Evolutionary conservation across 1,140 invertebrate genomes (phyloP), one percentile per base, ranked within the genome.

Genomic region (Acromyrmex heyeri): DNA sequence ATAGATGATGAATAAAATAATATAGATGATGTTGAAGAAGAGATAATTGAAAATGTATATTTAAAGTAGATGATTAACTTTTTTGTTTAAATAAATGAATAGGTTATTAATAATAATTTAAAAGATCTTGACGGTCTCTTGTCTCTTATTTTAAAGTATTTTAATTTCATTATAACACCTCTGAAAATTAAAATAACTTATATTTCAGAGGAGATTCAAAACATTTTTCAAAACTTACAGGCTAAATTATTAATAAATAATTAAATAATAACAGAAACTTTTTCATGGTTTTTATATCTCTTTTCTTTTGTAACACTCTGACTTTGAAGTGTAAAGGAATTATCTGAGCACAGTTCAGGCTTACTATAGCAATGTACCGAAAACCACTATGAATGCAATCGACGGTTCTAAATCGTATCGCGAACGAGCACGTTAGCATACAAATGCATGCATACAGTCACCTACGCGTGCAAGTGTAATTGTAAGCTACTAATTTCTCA

Each of bases 331-430:
- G 10, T 8, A 77, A 18, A 44, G 7, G 55, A 67, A 69, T 67
- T 67, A 30, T 24, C 3, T 30, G 27, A 61, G 6, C 10, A 18
- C 30, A 1, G 10, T 34, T 30, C 7, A 16, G 5, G 18, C 27
- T 65, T 67, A 65, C 38, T 50, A 5, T 57, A 21, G 18, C 50
- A 48, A 57, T 44, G 48, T 48, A 62, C 53, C n/a, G 50, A 64
- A 72, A 62, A 44, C 50, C n/a, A 24, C 38, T 27, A 53, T 57
- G 50, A 87, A 87, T 16, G 65, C 27, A 76, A 34, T 34, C 48
- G 57, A n/a, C 64, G 38, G 4, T 73, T 57, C 53, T 88, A 89
- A 89, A 86, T 89, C 61, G 87, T 73, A 76, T 53, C n/a, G 81
- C 50, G 24, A 75, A 27, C 34, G 34, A 72, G 14, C 67, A 27